Evolutionary conservation across 2,113 vertebrate species (phyloP).

Genomic region (Psittacus erithacus): DNA sequence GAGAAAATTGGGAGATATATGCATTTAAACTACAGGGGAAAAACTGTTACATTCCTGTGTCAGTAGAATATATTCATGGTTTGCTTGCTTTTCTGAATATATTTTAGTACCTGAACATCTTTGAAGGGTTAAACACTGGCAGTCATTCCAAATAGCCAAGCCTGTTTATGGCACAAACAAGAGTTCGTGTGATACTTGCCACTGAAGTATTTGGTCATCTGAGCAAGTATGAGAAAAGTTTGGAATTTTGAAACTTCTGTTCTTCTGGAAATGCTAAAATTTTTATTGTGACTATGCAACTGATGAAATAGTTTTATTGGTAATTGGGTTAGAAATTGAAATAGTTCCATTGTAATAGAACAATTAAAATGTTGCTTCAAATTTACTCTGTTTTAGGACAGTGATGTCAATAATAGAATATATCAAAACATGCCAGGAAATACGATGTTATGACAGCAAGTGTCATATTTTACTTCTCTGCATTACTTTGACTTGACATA

Average conservation of each 20-base stretch:
- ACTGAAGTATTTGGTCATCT: neutral
- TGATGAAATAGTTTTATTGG: neutral
- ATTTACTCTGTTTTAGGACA: neutral
- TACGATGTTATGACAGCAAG: neutral
- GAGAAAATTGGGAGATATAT: neutral
- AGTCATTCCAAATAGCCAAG: neutral
- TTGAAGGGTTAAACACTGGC: neutral
- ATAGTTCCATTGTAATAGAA: neutral
- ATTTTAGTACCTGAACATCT: neutral
- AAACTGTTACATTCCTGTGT: neutral
- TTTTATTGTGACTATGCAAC: neutral
- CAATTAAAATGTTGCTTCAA: neutral
- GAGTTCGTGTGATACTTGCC: neutral
- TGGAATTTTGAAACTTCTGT: neutral
- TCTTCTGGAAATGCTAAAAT: neutral
- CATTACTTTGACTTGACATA: neutral
- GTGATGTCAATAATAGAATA: neutral
- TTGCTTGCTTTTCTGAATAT: neutral
- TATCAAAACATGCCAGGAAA: neutral
- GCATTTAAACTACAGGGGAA: neutral
- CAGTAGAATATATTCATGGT: neutral
- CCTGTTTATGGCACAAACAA: neutral
- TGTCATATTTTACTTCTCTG: neutral
- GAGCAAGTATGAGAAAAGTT: neutral
- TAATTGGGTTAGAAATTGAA: neutral